These are phyloP conservation scores for Tetraneura akinire DNA, from an alignment of 1,140 invertebrate species.

Conservation along the genomic window DNA sequence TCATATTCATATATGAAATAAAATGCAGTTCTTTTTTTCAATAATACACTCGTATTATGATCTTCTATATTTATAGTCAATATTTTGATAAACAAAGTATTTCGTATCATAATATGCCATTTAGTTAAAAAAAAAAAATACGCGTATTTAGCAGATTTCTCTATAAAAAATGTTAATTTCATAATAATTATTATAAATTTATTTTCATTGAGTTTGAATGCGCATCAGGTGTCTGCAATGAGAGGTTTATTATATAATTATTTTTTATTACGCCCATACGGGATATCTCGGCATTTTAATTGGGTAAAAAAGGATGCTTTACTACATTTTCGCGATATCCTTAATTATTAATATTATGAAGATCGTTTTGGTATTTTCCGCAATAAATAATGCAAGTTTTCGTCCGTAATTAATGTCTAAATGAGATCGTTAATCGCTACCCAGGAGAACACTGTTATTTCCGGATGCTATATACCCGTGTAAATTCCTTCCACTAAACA, in stretches of 20 bases:
- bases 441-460: conserved; percentile 13
- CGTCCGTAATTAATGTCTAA: conserved; percentile 36
- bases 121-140: no score
- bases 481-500: neutral
- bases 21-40: no score
- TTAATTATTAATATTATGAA: conserved; percentile 50
- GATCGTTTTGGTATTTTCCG: conserved; percentile 37
- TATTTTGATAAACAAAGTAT: no score
- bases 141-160: no score
- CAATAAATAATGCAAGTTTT: conserved; percentile 45
- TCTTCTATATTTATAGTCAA: no score
- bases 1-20: no score
- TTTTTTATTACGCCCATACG: conserved; percentile 22
- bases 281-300: conserved; percentile 35
- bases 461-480: neutral
- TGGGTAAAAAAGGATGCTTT: conserved; percentile 38
- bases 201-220: neutral
- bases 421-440: conserved; percentile 46
- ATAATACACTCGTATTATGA: no score
- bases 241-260: conserved; percentile 40
- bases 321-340: conserved; percentile 34
- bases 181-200: neutral
- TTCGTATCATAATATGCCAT: no score
- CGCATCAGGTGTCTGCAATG: conserved; percentile 26
- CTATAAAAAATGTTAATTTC: no score